Percentiles rank a stretch among this genome's conserved stretches.
Conservation (phyloP, 2,113 vertebrate genomes). For the Clarias batrachus region DNA sequence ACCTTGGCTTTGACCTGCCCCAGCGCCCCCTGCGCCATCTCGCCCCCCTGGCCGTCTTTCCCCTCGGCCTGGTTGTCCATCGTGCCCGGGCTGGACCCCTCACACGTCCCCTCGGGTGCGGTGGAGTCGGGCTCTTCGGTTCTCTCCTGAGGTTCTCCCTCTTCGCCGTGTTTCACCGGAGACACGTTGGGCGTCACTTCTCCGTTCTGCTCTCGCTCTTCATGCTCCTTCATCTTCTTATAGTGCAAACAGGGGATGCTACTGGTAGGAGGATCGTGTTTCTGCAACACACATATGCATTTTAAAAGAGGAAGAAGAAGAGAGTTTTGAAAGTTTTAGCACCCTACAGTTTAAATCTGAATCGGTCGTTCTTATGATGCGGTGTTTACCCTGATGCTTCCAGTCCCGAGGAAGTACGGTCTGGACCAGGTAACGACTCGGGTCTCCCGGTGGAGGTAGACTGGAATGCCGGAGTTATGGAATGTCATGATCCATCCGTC, state of each 20-base stretch:
- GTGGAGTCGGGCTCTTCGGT: constrained; percentile 77
- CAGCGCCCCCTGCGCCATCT: constrained; percentile 85
- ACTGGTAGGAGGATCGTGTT: constrained; percentile 96
- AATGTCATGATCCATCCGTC: constrained; percentile 99
- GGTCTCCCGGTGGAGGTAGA: constrained; percentile 97
- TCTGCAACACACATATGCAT: constrained; percentile 68
- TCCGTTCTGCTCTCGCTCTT: constrained; percentile 85
- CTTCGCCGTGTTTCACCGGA: constrained; percentile 70
- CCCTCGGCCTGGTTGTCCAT: constrained; percentile 55
- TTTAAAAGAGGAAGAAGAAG: too few species aligned
- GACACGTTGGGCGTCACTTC: constrained; percentile 76
- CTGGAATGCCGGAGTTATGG: constrained; percentile 98
- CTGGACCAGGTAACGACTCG: constrained; percentile 98
- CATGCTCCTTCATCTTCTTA: constrained; percentile 95
- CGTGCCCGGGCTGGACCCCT: constrained; percentile 50
- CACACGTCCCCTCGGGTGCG: constrained; percentile 66
- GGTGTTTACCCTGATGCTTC: constrained; percentile 92
- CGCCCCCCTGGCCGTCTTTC: constrained; percentile 72
- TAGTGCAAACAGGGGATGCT: constrained; percentile 98
- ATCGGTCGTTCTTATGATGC: not conserved
- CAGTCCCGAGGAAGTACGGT: constrained; percentile 97
- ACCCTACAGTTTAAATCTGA: not conserved
- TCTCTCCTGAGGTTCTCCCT: constrained; percentile 69
- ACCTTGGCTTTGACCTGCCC: constrained; percentile 98
- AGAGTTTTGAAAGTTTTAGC: not conserved